Conservation (phyloP, 2,113 vertebrate genomes). For the Leptobrachium leishanense region DNA sequence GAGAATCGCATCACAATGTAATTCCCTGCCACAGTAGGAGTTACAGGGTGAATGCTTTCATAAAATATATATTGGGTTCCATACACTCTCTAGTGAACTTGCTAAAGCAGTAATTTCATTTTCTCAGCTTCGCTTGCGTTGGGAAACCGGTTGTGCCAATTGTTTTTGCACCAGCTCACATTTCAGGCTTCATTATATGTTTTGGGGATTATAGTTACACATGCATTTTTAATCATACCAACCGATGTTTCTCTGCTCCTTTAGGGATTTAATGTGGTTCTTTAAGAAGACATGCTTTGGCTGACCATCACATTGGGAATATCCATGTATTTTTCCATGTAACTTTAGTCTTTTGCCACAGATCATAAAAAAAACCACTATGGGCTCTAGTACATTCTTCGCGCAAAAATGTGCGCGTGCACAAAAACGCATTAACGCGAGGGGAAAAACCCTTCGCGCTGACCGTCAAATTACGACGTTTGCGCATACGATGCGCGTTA, state of each 20-base stretch:
- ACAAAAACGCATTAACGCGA: no score
- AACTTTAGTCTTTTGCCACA: background rate
- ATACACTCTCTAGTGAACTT: no score
- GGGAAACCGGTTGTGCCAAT: background rate
- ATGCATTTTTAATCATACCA: constrained; percentile 12
- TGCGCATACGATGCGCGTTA: no score
- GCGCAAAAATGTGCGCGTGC: no score
- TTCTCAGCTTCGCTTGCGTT: background rate
- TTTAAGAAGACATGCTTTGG: constrained; percentile 4
- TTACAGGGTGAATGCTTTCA: no score
- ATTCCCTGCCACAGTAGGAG: no score
- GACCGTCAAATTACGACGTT: no score
- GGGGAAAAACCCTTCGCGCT: no score
- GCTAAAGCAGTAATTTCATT: background rate
- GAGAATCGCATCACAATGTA: no score
- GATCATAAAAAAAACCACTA: no score
- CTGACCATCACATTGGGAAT: constrained; percentile 7
- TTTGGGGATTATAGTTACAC: background rate
- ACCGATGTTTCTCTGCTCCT: background rate
- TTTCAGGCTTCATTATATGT: background rate
- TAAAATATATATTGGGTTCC: no score
- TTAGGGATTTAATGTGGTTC: background rate
- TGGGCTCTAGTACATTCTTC: no score
- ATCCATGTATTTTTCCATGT: background rate
- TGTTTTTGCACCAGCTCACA: constrained; percentile 1